These are phyloP conservation scores for Chloroclystis v-ata DNA, from an alignment of 2,888 invertebrate species.

Conservation along the genomic window DNA sequence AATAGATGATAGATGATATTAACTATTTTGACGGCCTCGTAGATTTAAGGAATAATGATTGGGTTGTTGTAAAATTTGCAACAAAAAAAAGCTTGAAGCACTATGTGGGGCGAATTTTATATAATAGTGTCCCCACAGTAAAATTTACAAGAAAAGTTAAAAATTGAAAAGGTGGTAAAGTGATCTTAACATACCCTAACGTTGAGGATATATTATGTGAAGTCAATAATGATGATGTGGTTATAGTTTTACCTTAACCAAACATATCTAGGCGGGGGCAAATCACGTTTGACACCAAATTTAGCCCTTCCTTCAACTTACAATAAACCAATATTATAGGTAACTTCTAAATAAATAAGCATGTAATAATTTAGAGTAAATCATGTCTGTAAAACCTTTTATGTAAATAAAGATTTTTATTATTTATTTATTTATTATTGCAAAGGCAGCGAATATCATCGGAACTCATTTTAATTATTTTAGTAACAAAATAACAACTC, in stretches of 20 bases:
- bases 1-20: too few species aligned
- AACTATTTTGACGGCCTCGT: too few species aligned
- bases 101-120: constrained; percentile 17
- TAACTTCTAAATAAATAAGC: too few species aligned
- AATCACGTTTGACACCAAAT: neutral
- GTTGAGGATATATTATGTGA: constrained; percentile 24
- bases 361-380: too few species aligned
- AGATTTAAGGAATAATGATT: constrained; percentile 5
- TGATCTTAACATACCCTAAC: constrained; percentile 20
- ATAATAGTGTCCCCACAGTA: constrained; percentile 19
- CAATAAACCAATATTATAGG: too few species aligned
- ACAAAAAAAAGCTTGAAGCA: constrained; percentile 22
- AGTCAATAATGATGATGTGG: constrained; percentile 23
- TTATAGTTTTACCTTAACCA: constrained; percentile 21
- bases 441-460: too few species aligned
- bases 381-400: too few species aligned
- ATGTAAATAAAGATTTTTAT: too few species aligned
- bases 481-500: too few species aligned
- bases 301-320: too few species aligned
- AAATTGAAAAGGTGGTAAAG: constrained; percentile 18
- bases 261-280: constrained; percentile 17
- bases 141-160: constrained; percentile 23
- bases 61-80: constrained; percentile 20
- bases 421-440: too few species aligned
- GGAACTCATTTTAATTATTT: too few species aligned